A percentile compares a stretch with the other conserved stretches of the same genome.
Evolutionary conservation across 2,888 invertebrate species (phyloP).

Genomic region (Ophioninae sp.): DNA sequence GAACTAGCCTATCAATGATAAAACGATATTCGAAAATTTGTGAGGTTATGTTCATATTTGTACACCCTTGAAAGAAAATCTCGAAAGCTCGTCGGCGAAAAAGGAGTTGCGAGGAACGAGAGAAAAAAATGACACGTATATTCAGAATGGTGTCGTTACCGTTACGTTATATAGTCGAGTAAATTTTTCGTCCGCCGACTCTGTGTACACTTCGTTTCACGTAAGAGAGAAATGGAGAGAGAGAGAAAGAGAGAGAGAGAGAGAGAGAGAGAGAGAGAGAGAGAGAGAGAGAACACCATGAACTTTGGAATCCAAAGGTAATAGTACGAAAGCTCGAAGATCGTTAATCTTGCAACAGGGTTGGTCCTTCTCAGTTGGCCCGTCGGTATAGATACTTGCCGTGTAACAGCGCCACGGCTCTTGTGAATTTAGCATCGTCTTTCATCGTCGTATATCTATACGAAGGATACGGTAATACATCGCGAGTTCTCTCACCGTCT

Average conservation of each 20-base stretch:
- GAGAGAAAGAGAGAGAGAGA: constrained; percentile 27
- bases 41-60: not conserved
- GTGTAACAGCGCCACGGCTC: constrained; percentile 29
- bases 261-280: constrained; percentile 24
- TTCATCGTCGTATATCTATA: not conserved
- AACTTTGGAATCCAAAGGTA: constrained; percentile 65
- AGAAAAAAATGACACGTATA: constrained; percentile 70
- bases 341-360: constrained; percentile 73
- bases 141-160: constrained; percentile 71
- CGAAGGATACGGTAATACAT: not conserved
- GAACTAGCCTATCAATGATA: no score
- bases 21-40: not conserved
- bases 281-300: constrained; percentile 34
- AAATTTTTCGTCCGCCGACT: constrained; percentile 13
- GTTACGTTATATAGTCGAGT: constrained; percentile 50
- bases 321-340: constrained; percentile 71
- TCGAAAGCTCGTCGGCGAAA: not conserved
- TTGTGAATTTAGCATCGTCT: constrained; percentile 28
- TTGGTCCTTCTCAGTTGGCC: constrained; percentile 40
- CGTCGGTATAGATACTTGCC: constrained; percentile 43
- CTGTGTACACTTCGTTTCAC: constrained; percentile 18
- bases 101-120: not conserved
- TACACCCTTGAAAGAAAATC: not conserved
- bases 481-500: not conserved
- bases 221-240: constrained; percentile 14